Base-by-base conservation (phyloP, 2,888 invertebrate genomes). In the Dioctria linearis region DNA sequence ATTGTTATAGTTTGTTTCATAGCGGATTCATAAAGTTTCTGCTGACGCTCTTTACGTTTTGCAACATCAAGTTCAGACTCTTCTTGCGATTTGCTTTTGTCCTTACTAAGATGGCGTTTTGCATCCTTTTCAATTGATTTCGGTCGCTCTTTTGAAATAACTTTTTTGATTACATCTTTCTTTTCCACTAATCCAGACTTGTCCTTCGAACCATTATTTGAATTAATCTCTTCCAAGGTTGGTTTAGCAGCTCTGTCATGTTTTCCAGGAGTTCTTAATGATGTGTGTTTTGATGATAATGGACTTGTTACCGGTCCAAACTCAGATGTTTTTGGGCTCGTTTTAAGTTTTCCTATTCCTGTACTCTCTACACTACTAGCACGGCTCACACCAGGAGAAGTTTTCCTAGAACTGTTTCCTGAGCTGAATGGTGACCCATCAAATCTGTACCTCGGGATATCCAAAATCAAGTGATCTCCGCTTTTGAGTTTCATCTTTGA, bases 1-100 rank as follows among this genome's bases (percentile, higher is more conserved):
- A 94, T 89, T 0, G 93, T 94, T 85, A 94, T 93, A 0, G 94
- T 93, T 88, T 94, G 94, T 86, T 94, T 93, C 85, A 94, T 92
- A 3, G 94, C 94, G 3, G 93, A 93, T 89, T 94, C 94, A 84
- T 94, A 94, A 2, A 94, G 87, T 90, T 93, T 92, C 86, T 94
- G 94, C 85, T 94, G 94, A 83, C 94, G 92, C 85, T 94, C 94
- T 87, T 93, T 93, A 67, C 94, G 91, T 86, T 94, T 94, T 1
- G 92, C 93, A 46, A 88, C 86, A 86, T 94, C 93, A 0, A 93
- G 92, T 84, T 94, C 94, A 82, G 93, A 93, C 83, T 94, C 94
- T 86, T 94, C 94, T 86, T 93, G 93, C 1, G 93, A 94, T 86
- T 93, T 93, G 4, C 93, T 92, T 82, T 93, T 90, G 86, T 94